These are phyloP conservation scores for Aldabrachelys gigantea DNA, from an alignment of 2,113 vertebrate species.

Conservation along the genomic window DNA sequence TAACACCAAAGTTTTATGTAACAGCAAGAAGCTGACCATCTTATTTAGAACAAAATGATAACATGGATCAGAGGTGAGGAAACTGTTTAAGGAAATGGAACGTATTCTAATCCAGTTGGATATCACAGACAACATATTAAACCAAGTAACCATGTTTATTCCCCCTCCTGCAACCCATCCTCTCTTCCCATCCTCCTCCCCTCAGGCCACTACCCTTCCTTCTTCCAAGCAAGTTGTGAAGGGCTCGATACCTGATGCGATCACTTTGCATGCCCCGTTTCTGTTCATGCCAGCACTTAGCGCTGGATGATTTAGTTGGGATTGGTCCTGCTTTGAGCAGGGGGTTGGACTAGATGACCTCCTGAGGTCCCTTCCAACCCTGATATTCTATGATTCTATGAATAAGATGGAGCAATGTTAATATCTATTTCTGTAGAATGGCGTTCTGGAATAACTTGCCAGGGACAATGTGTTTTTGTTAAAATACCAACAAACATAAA, in stretches of 20 bases:
- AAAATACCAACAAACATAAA: conserved; percentile 34
- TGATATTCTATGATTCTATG: not conserved
- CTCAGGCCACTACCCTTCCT: not conserved
- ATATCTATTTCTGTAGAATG: conserved; percentile 39
- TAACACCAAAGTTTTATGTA: not conserved
- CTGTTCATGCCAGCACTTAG: not conserved
- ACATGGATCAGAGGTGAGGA: conserved; percentile 19
- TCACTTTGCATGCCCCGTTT: not conserved
- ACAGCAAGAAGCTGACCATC: conserved; percentile 6
- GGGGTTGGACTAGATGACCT: too few relatives aligned
- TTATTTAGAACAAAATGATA: not conserved
- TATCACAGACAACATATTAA: conserved; percentile 44
- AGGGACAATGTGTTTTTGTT: conserved; percentile 44
- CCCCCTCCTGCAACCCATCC: not conserved
- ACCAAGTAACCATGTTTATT: conserved; percentile 42
- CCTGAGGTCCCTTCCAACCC: too few relatives aligned
- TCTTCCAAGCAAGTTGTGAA: not conserved
- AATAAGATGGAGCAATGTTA: conserved; percentile 43
- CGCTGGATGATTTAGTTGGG: not conserved
- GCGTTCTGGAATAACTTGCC: conserved; percentile 42
- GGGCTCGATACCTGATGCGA: not conserved
- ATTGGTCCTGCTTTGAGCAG: too few relatives aligned
- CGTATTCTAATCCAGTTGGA: conserved; percentile 61
- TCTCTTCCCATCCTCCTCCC: conserved; percentile 9
- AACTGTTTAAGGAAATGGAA: conserved; percentile 42